These are phyloP conservation scores for Callimorpha dominula DNA, from an alignment of 2,888 invertebrate genomes.

Conservation along the genomic window DNA sequence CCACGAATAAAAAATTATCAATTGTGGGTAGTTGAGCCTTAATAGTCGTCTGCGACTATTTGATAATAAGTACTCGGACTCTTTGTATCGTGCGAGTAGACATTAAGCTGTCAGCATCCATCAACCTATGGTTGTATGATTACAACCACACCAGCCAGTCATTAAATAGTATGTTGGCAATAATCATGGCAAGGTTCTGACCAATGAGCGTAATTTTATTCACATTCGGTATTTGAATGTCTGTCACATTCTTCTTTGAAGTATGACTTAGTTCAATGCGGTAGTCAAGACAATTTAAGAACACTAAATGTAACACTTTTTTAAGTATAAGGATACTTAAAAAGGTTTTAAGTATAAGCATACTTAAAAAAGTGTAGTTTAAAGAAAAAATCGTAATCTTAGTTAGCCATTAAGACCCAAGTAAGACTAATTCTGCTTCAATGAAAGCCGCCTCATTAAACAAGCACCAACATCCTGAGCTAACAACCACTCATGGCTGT, in stretches of 20 bases:
- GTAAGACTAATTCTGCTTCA: too few species aligned
- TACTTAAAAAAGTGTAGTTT: too few species aligned
- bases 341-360: too few species aligned
- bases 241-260: neutral
- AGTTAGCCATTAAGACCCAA: too few species aligned
- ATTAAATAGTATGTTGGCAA: neutral
- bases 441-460: neutral
- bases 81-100: neutral
- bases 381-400: too few species aligned
- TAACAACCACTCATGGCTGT: too few species aligned
- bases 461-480: neutral
- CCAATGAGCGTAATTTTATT: neutral
- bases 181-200: neutral
- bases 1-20: neutral
- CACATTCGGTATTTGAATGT: neutral
- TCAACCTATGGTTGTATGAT: neutral
- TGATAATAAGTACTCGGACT: neutral
- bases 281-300: too few species aligned
- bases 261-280: neutral
- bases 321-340: too few species aligned
- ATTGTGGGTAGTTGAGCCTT: neutral
- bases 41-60: neutral
- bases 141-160: neutral
- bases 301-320: too few species aligned
- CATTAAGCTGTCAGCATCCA: constrained; percentile 16